A percentile compares a stretch with the other conserved stretches of the same genome.
These are phyloP conservation scores for Polypterus bichir DNA, from an alignment of 2,113 vertebrate species.

Conservation along the genomic window DNA sequence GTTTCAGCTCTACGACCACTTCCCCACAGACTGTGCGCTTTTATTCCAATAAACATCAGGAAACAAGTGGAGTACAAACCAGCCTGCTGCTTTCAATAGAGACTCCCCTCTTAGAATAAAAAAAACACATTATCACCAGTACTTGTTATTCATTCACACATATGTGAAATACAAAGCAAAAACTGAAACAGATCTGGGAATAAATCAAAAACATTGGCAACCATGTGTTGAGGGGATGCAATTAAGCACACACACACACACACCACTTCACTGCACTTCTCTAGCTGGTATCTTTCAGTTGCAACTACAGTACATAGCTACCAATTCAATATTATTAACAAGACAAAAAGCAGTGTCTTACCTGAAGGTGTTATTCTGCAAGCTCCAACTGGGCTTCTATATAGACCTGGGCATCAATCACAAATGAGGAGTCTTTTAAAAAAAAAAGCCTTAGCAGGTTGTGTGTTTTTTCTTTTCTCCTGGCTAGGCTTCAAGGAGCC, in stretches of 20 bases:
- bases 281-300: too few relatives aligned
- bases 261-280: too few relatives aligned
- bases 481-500: slow-evolving; percentile 39
- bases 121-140: too few relatives aligned
- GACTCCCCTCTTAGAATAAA: too few relatives aligned
- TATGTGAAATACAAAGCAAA: too few relatives aligned
- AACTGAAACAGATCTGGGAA: too few relatives aligned
- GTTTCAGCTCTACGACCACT: slow-evolving; percentile 20
- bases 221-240: too few relatives aligned
- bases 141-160: too few relatives aligned
- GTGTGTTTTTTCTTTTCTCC: slow-evolving; percentile 28
- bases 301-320: too few relatives aligned
- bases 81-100: slow-evolving; percentile 12
- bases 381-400: slow-evolving; percentile 18
- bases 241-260: too few relatives aligned
- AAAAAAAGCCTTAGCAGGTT: slow-evolving; percentile 17
- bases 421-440: slow-evolving; percentile 15
- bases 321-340: too few relatives aligned
- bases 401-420: slow-evolving; percentile 28
- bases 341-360: slow-evolving; percentile 2
- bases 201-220: too few relatives aligned
- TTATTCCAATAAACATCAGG: slow-evolving; percentile 4
- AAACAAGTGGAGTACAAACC: not conserved
- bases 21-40: slow-evolving; percentile 10
- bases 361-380: slow-evolving; percentile 27